Percentiles rank a stretch among this genome's conserved stretches.
Evolutionary conservation across 2,797 vertebrate genomes (phyloP).

Genomic region (Mormyrus hasselquistii): DNA sequence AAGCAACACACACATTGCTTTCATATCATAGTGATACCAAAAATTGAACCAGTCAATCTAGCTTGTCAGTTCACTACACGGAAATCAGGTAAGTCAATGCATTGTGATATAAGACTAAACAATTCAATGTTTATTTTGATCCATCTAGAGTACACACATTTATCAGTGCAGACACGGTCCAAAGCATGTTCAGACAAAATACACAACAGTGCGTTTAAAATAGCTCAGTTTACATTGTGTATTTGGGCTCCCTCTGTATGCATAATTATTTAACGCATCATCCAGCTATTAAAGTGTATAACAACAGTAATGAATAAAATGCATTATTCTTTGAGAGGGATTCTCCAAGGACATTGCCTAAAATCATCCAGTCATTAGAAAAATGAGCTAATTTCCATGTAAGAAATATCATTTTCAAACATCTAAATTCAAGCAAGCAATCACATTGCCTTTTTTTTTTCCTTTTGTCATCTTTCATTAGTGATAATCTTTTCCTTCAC

Average conservation of each 20-base stretch:
- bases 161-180: background rate
- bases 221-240: background rate
- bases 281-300: background rate
- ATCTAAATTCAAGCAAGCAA: background rate
- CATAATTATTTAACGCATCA: background rate
- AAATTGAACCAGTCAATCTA: background rate
- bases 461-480: conserved; percentile 11
- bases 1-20: no score
- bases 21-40: background rate
- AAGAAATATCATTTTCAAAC: conserved; percentile 7
- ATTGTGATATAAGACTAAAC: background rate
- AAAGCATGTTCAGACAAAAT: background rate
- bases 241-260: background rate
- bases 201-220: background rate
- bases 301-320: background rate
- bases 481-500: background rate
- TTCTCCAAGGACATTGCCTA: background rate
- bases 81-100: background rate
- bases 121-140: background rate
- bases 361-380: background rate
- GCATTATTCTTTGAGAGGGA: background rate
- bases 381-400: background rate
- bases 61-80: background rate
- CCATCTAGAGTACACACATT: background rate
- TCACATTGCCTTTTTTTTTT: background rate